phyloP scores from a whole-genome alignment of 2,797 vertebrate genomes.

The Orestias chungarensis region DNA sequence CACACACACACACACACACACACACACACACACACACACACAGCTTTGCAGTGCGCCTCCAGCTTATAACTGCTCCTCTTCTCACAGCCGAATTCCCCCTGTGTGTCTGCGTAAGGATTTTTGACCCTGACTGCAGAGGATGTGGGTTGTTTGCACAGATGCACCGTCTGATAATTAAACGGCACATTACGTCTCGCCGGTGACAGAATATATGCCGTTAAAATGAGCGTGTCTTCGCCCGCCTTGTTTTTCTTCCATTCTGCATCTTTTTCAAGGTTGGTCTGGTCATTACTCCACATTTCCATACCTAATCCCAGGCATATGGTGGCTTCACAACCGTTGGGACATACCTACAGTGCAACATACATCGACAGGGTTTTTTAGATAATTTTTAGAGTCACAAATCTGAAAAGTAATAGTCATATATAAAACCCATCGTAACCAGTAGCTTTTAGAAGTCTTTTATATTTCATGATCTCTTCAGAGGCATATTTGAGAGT shows the following conservation, averaged over 20 bases:
- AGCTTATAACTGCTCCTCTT: slow-evolving; percentile 32
- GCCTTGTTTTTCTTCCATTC: slow-evolving; percentile 32
- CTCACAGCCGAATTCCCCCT: slow-evolving; percentile 27
- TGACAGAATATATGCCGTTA: slow-evolving; percentile 70
- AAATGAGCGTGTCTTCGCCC: slow-evolving; percentile 54
- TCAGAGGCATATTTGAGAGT: no score
- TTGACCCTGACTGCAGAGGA: slow-evolving; percentile 54
- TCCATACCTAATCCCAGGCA: no score
- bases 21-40: slow-evolving; percentile 7
- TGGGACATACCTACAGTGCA: no score
- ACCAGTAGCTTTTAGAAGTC: background rate
- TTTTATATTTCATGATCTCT: no score
- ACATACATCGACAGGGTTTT: no score
- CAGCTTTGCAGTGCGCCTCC: slow-evolving; percentile 17
- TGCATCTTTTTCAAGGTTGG: slow-evolving; percentile 10
- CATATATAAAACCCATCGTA: background rate
- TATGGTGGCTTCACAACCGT: no score
- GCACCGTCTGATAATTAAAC: slow-evolving; percentile 71
- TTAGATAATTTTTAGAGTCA: background rate
- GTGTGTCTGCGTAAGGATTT: slow-evolving; percentile 39
- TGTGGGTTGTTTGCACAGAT: slow-evolving; percentile 78
- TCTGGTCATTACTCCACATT: slow-evolving; percentile 21
- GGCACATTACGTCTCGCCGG: slow-evolving; percentile 69
- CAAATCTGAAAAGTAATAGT: background rate
- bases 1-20: background rate